Percentiles rank a stretch among this genome's conserved stretches.
Evolutionary conservation across 1,140 invertebrate species (phyloP).

Genomic region (Tetragnatha versicolor): DNA sequence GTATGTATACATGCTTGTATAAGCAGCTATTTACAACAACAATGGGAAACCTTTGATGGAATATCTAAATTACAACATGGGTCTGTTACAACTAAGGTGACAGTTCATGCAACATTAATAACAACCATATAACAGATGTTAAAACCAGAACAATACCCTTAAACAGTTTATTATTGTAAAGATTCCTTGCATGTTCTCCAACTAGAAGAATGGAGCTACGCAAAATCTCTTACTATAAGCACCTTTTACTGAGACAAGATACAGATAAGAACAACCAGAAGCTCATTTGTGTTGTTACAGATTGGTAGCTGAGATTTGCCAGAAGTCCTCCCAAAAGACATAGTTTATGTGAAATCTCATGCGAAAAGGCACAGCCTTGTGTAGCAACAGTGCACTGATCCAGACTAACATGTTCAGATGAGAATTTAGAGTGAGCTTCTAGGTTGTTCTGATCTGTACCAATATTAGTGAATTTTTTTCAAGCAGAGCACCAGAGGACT

Average conservation of each 20-base stretch:
- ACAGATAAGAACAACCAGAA: conserved; percentile 36
- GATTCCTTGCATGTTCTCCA: conserved; percentile 25
- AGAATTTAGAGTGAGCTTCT: conserved; percentile 12
- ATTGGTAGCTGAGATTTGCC: conserved; percentile 25
- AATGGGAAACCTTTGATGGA: conserved; percentile 23
- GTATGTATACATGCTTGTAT: conserved; percentile 27
- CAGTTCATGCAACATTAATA: conserved; percentile 48
- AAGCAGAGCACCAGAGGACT: conserved; percentile 48
- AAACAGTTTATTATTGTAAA: conserved; percentile 43
- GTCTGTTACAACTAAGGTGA: conserved; percentile 15
- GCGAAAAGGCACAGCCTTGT: conserved; percentile 16
- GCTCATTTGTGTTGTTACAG: conserved; percentile 14
- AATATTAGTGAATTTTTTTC: conserved; percentile 1
- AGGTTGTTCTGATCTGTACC: conserved; percentile 34
- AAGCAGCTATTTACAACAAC: conserved; percentile 48
- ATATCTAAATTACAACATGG: conserved; percentile 44
- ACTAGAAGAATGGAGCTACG: conserved; percentile 37
- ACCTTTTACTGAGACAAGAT: conserved; percentile 45
- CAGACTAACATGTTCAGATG: not conserved
- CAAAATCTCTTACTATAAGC: conserved; percentile 51
- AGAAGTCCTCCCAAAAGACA: conserved; percentile 49
- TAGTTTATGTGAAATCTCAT: conserved; percentile 32
- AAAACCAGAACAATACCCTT: conserved; percentile 47
- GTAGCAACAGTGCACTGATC: conserved; percentile 25
- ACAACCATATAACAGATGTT: conserved; percentile 47